Evolutionary conservation across 1,140 invertebrate genomes (phyloP), one percentile per base, ranked within the genome.

Genomic region (Lordiphosa mommai): DNA sequence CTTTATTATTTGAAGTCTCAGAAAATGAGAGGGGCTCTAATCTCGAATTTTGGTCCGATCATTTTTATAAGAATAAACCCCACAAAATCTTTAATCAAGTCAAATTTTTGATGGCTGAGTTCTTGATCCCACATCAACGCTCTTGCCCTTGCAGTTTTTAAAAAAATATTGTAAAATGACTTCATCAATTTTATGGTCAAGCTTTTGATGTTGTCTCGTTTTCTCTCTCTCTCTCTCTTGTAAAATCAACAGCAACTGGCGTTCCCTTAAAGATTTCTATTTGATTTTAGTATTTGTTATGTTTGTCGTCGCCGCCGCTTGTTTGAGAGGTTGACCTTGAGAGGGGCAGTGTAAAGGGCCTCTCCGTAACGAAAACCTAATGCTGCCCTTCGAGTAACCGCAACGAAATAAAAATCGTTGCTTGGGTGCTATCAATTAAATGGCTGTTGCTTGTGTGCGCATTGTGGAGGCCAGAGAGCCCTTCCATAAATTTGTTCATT

Each of bases 401-500:
- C 37, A 56, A 14, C 16, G 13, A 37, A 46, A 64, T 40, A 30
- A 37, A 55, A 63, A 55, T 46, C 44, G 6, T 27, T 43, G 20
- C 20, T 27, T 43, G 20, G 40, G 40, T 41, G 53, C 63, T 56
- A 66, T 66, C 63, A 46, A 66, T 64, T 20, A 32, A 48, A 34
- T 33, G 17, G 17, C 17, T 33, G 49, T 16, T 33, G 60, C 0
- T 16, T 7, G 23, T 38, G 47, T 47, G 41, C 49, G 47, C 48
- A 0, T 49, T 27, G 43, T 16, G 65, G 32, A 43, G 65, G 72
- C 63, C 61, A 48, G 49, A 66, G 49, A 66, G 63, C 76, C 76
- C 74, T 82, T 82, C 76, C 61, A 74, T 70, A 56, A 61, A 74
- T 20, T 55, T 72, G 12, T 47, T 74, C 60, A 79, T 82, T 79